Base-by-base conservation (phyloP, 2,888 invertebrate species). In the Diarsia brunnea region DNA sequence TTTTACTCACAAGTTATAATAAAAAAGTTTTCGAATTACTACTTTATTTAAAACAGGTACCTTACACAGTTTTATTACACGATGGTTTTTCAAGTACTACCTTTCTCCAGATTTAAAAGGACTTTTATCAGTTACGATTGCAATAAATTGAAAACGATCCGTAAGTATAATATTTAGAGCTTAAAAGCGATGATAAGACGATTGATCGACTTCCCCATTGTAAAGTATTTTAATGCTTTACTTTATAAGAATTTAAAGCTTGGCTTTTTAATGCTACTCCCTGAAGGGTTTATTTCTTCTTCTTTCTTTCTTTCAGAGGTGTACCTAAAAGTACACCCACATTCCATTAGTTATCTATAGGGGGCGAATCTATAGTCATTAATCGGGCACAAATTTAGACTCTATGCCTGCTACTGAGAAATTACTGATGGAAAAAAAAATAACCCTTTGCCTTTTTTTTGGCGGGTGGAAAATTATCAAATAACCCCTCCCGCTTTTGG, bases 81-180 rank as follows among this genome's bases (percentile, higher is more conserved):
- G 27, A 71, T 51, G n/a, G 19, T 38, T 58, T 8, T 38, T 43
- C 11, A 66, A 67, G 58, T 19, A 38, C 12, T 21, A 0, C 4
- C n/a, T 61, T 61, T 73, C 43, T 31, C 24, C 51, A 31, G 24
- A 49, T 45, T 47, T 61, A n/a, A 45, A 61, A 61, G 11, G 21
- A 45, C 61, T 74, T 45, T 74, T 53, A 53, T 38, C 51, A 21
- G 66, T 77, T 11, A 55, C 47, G 55, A 65, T 77, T 71, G n/a
- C 27, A 71, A 53, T 71, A n/a, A 70, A 70, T 51, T 47, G 38
- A 31, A 61, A 63, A 21, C 24, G 53, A 47, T 38, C 45, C 24
- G 7, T 27, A 27, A 74, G 61, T 45, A 53, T 27, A 74, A 51
- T 45, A 53, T 27, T 45, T n/a, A 8, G 16, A 43, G n/a, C 3